These are phyloP conservation scores for Andricus grossulariae DNA, from an alignment of 1,140 invertebrate species.

Conservation along the genomic window DNA sequence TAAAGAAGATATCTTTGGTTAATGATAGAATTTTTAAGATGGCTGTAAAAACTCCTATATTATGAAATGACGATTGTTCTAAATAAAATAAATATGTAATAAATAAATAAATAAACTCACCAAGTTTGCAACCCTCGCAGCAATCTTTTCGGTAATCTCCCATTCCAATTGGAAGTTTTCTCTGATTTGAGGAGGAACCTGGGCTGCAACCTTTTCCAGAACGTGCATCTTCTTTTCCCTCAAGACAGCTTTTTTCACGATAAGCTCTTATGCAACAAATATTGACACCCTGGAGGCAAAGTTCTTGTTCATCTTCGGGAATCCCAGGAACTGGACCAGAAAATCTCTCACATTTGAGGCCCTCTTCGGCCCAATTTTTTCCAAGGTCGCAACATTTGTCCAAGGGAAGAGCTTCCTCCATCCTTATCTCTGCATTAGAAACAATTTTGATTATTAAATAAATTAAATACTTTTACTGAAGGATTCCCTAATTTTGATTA, in stretches of 20 bases:
- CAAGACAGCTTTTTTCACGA: conserved; percentile 70
- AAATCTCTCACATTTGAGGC: conserved; percentile 72
- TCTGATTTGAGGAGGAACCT: conserved; percentile 35
- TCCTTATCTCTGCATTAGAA: neutral
- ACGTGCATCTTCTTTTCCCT: conserved; percentile 74
- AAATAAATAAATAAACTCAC: no score
- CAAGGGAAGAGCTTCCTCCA: neutral
- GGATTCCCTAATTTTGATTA: no score
- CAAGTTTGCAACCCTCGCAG: conserved; percentile 78
- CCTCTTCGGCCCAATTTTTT: conserved; percentile 73
- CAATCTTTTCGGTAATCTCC: conserved; percentile 75
- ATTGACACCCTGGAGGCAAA: conserved; percentile 75
- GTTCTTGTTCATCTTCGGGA: conserved; percentile 69
- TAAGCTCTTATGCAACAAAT: conserved; percentile 75
- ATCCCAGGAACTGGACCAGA: conserved; percentile 72
- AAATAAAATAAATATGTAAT: no score
- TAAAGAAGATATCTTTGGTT: no score
- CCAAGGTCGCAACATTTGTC: conserved; percentile 76
- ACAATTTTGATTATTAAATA: no score
- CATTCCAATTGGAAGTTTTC: conserved; percentile 39
- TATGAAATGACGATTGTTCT: no score
- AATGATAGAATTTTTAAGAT: no score
- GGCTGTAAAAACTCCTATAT: no score
- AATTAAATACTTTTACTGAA: no score
- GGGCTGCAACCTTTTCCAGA: conserved; percentile 67